Base-by-base conservation (phyloP, 2,797 vertebrate species). In the Argya squamiceps region DNA sequence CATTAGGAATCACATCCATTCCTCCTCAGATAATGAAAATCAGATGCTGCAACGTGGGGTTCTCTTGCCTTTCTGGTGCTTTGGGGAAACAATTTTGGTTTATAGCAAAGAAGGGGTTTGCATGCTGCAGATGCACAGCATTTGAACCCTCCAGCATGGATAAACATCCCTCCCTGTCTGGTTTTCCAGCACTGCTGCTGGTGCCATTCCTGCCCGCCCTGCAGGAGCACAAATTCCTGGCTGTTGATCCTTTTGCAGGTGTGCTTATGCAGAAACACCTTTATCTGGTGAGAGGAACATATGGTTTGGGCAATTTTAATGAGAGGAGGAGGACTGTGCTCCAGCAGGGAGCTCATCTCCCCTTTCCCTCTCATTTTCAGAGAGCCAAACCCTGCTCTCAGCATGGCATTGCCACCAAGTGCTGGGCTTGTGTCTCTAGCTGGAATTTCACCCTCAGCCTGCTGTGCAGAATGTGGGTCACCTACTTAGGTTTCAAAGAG, bases 381-480 rank as follows among this genome's bases (percentile, higher is more conserved):
- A 70, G 56, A 55, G 43, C 53, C 75, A 59, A 59, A 9, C 34
- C 32, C 68, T 52, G 32, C 65, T 88, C 81, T 37, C 30, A 22
- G 27, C 2, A 0, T 55, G 81, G 36, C 53, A 22, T 29, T 77
- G 71, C 41, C 3, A 4, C 2, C 2, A 43, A 65, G 82, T 7
- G 0, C 75, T 37, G 39, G 65, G 50, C 49, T 79, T 17, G 17
- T 73, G 68, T 91, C 75, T 92, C 39, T 34, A 49, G 64, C 46
- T 83, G 91, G 73, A 92, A 83, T 55, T 78, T 84, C 84, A 62
- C 73, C 69, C 92, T 75, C 79, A 91, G 79, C 79, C 74, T 63
- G 92, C 92, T 88, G 81, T 59, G 81, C 71, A 44, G 92, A 96
- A 96, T 93, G 91, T 95, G 93, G 92, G 92, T 96, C 92, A 96